These are phyloP conservation scores for Osmoderma eremita DNA, from an alignment of 2,888 invertebrate species.

Conservation along the genomic window DNA sequence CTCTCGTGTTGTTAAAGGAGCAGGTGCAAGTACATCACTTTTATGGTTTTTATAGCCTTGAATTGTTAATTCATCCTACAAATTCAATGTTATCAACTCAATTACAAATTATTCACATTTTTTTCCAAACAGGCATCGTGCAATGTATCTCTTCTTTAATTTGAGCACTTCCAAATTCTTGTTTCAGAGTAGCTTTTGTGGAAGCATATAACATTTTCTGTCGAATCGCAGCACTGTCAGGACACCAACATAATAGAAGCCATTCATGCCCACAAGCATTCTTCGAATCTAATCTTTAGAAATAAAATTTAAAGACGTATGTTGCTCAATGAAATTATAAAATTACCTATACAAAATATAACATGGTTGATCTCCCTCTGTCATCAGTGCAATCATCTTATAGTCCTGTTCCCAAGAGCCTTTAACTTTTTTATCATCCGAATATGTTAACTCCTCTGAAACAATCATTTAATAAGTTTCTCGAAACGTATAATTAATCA, in stretches of 20 bases:
- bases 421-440: constrained; percentile 73
- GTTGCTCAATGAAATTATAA: constrained; percentile 25
- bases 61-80: constrained; percentile 81
- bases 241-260: constrained; percentile 94
- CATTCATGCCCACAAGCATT: constrained; percentile 88
- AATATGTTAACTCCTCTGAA: constrained; percentile 80
- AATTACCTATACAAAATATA: constrained; percentile 85
- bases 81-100: constrained; percentile 33
- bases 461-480: constrained; percentile 44
- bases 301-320: constrained; percentile 1
- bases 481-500: neutral
- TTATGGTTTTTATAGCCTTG: constrained; percentile 85
- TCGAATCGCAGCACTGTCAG: constrained; percentile 88
- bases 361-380: constrained; percentile 86
- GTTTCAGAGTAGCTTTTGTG: constrained; percentile 95
- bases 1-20: constrained; percentile 88
- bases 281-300: constrained; percentile 76
- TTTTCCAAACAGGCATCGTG: constrained; percentile 68
- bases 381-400: constrained; percentile 74
- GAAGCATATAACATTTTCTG: constrained; percentile 99
- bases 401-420: constrained; percentile 89
- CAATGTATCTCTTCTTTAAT: constrained; percentile 96
- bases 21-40: constrained; percentile 81
- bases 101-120: neutral
- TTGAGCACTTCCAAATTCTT: constrained; percentile 93